Evolutionary conservation across 1,140 invertebrate species (phyloP).

Genomic region (Teleogryllus occipitalis): DNA sequence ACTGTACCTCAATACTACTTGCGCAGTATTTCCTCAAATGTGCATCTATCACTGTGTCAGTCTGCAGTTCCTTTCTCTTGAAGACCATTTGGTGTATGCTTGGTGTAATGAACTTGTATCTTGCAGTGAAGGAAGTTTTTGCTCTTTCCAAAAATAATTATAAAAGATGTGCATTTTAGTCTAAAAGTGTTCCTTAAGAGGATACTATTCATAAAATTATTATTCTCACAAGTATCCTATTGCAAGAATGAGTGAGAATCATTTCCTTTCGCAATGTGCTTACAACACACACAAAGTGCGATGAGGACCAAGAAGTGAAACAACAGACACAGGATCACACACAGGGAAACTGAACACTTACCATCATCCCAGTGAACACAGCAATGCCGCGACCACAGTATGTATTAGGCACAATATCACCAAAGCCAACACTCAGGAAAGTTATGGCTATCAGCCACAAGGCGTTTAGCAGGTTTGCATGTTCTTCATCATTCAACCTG

Average conservation of each 20-base stretch:
- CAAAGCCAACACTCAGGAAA: slow-evolving; percentile 71
- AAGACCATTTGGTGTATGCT: neutral
- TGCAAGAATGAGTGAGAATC: neutral
- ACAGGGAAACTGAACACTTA: slow-evolving; percentile 47
- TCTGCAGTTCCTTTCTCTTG: neutral
- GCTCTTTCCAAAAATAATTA: neutral
- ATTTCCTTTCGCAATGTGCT: neutral
- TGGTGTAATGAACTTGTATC: neutral
- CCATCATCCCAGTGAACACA: slow-evolving; percentile 86
- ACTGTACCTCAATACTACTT: too few relatives aligned
- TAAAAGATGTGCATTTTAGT: neutral
- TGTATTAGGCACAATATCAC: slow-evolving; percentile 89
- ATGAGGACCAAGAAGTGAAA: neutral
- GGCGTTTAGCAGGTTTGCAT: slow-evolving; percentile 84
- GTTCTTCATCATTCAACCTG: slow-evolving; percentile 79
- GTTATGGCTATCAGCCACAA: slow-evolving; percentile 90
- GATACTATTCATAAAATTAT: neutral
- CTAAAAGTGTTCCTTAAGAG: neutral
- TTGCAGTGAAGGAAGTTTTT: neutral
- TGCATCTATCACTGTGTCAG: too few relatives aligned
- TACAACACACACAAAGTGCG: neutral
- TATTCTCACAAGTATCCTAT: neutral
- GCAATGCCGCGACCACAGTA: slow-evolving; percentile 87
- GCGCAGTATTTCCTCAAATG: too few relatives aligned
- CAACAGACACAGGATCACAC: neutral